A percentile compares a stretch with the other conserved stretches of the same genome.
phyloP scores from a whole-genome alignment of 1,140 invertebrate species.

The Ceratina calcarata region DNA sequence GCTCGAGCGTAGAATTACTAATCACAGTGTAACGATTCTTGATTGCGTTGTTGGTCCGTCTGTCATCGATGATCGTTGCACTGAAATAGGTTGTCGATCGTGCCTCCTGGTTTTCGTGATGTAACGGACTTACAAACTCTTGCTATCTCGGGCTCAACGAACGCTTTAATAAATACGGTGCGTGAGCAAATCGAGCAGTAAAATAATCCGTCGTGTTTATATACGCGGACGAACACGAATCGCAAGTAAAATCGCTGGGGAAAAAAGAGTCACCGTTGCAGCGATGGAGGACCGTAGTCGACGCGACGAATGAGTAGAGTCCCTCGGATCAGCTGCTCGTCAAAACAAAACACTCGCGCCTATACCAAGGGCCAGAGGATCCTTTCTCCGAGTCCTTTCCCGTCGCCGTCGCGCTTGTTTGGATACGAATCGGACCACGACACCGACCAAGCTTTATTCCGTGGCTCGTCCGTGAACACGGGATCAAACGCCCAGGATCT shows the following conservation, averaged over 20 bases:
- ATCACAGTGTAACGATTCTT: conserved; percentile 15
- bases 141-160: neutral
- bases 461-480: conserved; percentile 3
- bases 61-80: neutral
- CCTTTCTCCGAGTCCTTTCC: conserved; percentile 3
- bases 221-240: neutral
- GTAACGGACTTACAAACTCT: conserved; percentile 19
- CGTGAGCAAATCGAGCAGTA: neutral
- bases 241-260: neutral
- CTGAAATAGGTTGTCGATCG: conserved; percentile 9
- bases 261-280: conserved; percentile 14
- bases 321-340: conserved; percentile 73
- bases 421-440: neutral
- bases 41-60: neutral
- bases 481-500: conserved; percentile 1
- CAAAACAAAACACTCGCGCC: conserved; percentile 76
- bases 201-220: conserved; percentile 1
- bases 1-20: neutral
- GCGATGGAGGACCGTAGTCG: conserved; percentile 35
- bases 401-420: neutral
- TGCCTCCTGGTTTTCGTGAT: conserved; percentile 26
- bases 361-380: conserved; percentile 29
- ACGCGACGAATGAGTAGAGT: conserved; percentile 43
- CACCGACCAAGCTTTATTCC: neutral
- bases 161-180: conserved; percentile 9